Evolutionary conservation across 2,888 invertebrate genomes (phyloP).

Genomic region (Polydrusus tereticollis): DNA sequence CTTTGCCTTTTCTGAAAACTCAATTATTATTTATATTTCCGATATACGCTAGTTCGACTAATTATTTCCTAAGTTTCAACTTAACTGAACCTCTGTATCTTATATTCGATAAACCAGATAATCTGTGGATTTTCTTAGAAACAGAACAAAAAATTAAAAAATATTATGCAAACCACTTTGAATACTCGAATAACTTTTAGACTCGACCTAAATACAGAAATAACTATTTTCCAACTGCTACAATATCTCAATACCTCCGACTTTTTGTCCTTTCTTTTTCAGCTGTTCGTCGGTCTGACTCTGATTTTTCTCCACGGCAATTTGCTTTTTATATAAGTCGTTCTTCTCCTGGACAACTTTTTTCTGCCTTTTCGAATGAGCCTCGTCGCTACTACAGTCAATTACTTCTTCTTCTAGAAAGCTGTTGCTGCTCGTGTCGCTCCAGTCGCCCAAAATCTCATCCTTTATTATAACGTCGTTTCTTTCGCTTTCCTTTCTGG

Average conservation of each 20-base stretch:
- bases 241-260: not conserved
- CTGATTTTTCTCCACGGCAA: conserved; percentile 17
- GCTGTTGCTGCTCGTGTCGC: conserved; percentile 9
- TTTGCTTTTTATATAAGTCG: conserved; percentile 30
- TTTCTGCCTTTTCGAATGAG: conserved; percentile 9
- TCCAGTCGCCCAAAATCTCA: conserved; percentile 15
- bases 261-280: conserved; percentile 1
- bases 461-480: conserved; percentile 23
- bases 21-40: too few species aligned
- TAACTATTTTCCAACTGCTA: not conserved
- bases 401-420: conserved; percentile 22
- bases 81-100: too few species aligned
- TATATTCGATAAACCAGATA: too few species aligned
- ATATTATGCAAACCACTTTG: too few species aligned
- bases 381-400: conserved; percentile 10
- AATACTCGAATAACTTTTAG: too few species aligned
- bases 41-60: too few species aligned
- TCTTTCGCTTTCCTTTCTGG: conserved; percentile 3
- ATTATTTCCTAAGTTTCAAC: too few species aligned
- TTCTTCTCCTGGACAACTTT: conserved; percentile 17
- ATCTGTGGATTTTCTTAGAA: too few species aligned
- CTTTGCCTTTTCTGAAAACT: too few species aligned
- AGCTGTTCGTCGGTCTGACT: conserved; percentile 2
- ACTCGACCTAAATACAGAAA: too few species aligned
- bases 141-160: too few species aligned